Evolutionary conservation across 2,113 vertebrate genomes (phyloP).

Genomic region (Ceyx margarethae): DNA sequence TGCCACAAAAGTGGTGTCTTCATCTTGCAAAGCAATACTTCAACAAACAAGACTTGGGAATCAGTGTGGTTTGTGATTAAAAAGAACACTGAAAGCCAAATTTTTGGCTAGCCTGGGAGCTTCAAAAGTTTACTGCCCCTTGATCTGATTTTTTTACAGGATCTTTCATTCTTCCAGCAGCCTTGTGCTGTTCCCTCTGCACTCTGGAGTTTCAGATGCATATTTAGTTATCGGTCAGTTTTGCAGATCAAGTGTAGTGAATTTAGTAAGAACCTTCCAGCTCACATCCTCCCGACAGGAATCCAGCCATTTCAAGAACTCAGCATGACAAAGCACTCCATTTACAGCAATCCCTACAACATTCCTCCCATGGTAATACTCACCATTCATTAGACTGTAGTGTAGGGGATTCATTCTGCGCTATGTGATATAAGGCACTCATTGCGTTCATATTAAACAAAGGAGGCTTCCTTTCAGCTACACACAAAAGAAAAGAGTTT

Average conservation of each 20-base stretch:
- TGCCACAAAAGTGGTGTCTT: not conserved
- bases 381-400: conserved; percentile 98
- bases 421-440: conserved; percentile 99
- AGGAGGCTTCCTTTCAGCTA: conserved; percentile 98
- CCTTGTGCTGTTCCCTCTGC: not conserved
- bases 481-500: conserved; percentile 62
- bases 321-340: conserved; percentile 54
- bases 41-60: not conserved
- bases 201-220: not conserved
- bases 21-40: not conserved
- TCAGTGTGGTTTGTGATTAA: not conserved
- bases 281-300: conserved; percentile 46
- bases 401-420: conserved; percentile 97
- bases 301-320: conserved; percentile 50
- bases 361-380: conserved; percentile 70
- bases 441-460: conserved; percentile 99
- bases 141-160: not conserved
- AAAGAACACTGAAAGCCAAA: not conserved
- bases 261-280: conserved; percentile 28
- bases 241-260: not conserved
- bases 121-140: not conserved
- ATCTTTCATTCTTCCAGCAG: not conserved
- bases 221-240: conserved; percentile 9
- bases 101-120: not conserved
- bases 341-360: conserved; percentile 39